These are phyloP conservation scores for Rhopilema esculentum DNA, from an alignment of 30 jellyfish, hydroid and myxozoan genomes.

Conservation along the genomic window DNA sequence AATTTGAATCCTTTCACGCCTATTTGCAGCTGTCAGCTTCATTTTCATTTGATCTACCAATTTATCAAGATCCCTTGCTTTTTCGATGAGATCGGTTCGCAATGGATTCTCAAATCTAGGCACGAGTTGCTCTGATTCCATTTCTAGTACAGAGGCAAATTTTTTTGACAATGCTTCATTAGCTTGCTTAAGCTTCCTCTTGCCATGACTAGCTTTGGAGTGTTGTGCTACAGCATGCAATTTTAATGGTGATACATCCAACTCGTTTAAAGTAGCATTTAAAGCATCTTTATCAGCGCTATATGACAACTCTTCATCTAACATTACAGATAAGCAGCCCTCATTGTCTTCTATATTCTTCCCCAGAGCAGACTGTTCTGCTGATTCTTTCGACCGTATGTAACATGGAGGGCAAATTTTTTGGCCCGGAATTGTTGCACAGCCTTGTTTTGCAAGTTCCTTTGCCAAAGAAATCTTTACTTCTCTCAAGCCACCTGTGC, in stretches of 20 bases:
- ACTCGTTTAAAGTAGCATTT: slow-evolving; percentile 8
- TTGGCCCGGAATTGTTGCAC: too few species aligned
- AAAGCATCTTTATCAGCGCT: not conserved
- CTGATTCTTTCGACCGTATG: too few species aligned
- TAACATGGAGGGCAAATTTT: too few species aligned
- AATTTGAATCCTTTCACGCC: slow-evolving; percentile 35
- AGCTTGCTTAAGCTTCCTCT: slow-evolving; percentile 20
- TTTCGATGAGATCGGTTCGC: slow-evolving; percentile 4
- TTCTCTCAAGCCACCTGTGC: too few species aligned
- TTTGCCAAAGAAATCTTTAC: too few species aligned
- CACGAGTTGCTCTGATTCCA: slow-evolving; percentile 4
- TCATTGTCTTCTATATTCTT: too few species aligned
- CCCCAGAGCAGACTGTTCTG: too few species aligned
- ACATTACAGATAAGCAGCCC: not conserved
- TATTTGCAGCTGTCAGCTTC: slow-evolving; percentile 31
- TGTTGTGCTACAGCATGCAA: not conserved
- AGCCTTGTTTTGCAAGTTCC: too few species aligned
- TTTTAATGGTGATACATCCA: slow-evolving; percentile 5
- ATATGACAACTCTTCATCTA: not conserved
- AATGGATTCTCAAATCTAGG: not conserved
- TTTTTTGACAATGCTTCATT: not conserved
- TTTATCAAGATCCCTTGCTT: slow-evolving; percentile 36
- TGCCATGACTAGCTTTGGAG: slow-evolving; percentile 18
- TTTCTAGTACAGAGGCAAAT: slow-evolving; percentile 15
- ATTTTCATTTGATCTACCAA: slow-evolving; percentile 37